Base-by-base conservation (phyloP, 2,113 vertebrate genomes). In the Coreoperca whiteheadi region DNA sequence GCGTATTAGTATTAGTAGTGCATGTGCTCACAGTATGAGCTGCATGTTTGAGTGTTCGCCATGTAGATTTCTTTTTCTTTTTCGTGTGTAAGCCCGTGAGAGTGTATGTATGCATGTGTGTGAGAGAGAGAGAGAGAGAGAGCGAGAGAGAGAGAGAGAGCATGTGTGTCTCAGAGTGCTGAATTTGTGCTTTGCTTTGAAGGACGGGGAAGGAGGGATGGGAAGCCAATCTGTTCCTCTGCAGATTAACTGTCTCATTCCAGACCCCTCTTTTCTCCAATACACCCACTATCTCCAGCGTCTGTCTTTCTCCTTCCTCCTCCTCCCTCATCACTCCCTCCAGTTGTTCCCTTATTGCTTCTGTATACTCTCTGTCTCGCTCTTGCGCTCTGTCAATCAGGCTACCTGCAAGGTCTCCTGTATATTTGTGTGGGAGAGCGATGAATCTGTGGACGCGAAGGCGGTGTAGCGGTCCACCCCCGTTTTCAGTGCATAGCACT, bases 191-290 rank as follows among this genome's bases (percentile, higher is more conserved):
- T 76, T 91, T 70, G 39, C 89, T 93, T 93, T 94, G 89, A 94
- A 93, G 88, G 83, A 92, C 87, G 68, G 68, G 43, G 83, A 88
- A 80, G 75, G 79, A 87, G 56, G 81, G 54, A 76, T 43, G 56
- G 85, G 81, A 79, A 91, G 89, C 83, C 86, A 89, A 90, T 92
- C 91, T 93, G 91, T 88, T 91, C 86, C 88, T 89, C 88, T 92
- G 90, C 83, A 93, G 94, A 94, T 93, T 93, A 94, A 89, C 89
- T 91, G 82, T 87, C 83, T 89, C 89, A 90, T 92, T 87, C 83
- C 87, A 89, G 77, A 74, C 77, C 85, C 60, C 69, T 83, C 82
- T 87, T 78, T 89, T 71, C 83, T 84, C 82, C 78, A 81, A 85
- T 91, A 91, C 87, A 89, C 84, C 82, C 88, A 87, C 88, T 88